These are phyloP conservation scores for Pomacea maculata DNA, from an alignment of 1,140 invertebrate species.

Conservation along the genomic window DNA sequence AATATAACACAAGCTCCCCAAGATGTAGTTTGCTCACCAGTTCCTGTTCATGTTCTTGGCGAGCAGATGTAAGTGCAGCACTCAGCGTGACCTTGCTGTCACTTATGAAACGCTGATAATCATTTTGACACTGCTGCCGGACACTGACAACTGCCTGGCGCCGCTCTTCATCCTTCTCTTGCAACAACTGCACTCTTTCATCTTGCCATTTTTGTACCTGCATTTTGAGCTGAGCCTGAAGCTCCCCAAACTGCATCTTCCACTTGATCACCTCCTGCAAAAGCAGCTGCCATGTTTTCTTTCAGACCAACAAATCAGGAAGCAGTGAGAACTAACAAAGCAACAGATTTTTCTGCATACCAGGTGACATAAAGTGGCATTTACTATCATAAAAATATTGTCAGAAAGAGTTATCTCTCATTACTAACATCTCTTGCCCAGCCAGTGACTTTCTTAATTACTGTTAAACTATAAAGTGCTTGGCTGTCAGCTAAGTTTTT, in stretches of 20 bases:
- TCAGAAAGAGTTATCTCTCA: too few species aligned
- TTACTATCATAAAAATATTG: too few species aligned
- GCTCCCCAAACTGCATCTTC: conserved; percentile 24
- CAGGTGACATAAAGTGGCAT: not conserved
- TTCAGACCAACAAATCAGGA: not conserved
- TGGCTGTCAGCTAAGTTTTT: too few species aligned
- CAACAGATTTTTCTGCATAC: not conserved
- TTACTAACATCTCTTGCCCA: too few species aligned
- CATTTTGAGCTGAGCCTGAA: conserved; percentile 21
- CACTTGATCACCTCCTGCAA: conserved; percentile 33
- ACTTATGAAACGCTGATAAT: conserved; percentile 31
- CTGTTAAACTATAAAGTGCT: too few species aligned
- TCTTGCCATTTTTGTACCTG: conserved; percentile 26
- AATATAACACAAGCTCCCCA: too few species aligned
- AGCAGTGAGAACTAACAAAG: not conserved
- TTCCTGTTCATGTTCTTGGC: conserved; percentile 34
- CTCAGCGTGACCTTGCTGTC: conserved; percentile 38
- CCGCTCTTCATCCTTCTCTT: conserved; percentile 33
- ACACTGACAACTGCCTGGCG: conserved; percentile 24
- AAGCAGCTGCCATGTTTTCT: not conserved
- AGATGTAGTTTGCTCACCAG: conserved; percentile 23
- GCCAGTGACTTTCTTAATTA: too few species aligned
- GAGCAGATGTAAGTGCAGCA: conserved; percentile 34
- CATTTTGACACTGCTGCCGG: conserved; percentile 31
- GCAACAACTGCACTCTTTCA: conserved; percentile 22